phyloP scores from a whole-genome alignment of 2,888 invertebrate genomes.

The Drosophila affinis region DNA sequence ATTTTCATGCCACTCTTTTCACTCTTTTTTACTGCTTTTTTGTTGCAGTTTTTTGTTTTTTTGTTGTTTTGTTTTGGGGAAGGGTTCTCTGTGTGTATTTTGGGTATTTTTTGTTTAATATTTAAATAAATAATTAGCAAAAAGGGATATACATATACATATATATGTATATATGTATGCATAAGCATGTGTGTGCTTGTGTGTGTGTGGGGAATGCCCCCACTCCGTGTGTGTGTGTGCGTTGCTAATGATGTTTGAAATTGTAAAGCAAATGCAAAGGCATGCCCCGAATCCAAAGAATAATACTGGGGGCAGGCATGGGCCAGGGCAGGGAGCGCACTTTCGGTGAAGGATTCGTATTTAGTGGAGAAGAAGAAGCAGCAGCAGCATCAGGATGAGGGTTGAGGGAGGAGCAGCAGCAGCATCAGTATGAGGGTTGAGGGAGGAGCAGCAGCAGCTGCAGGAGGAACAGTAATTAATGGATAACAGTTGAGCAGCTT shows the following conservation, averaged over 20 bases:
- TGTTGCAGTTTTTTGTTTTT: constrained; percentile 55
- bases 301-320: constrained; percentile 1
- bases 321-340: neutral
- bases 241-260: constrained; percentile 82
- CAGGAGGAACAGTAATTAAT: constrained; percentile 14
- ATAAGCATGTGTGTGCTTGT: constrained; percentile 40
- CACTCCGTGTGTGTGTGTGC: constrained; percentile 61
- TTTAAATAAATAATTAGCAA: constrained; percentile 83
- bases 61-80: constrained; percentile 2
- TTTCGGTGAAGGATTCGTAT: neutral
- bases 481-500: constrained; percentile 28
- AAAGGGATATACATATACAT: constrained; percentile 64
- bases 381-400: neutral
- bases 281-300: constrained; percentile 63
- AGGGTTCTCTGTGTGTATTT: constrained; percentile 45
- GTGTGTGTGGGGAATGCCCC: constrained; percentile 27
- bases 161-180: neutral
- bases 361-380: neutral
- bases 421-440: neutral
- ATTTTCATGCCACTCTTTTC: constrained; percentile 63
- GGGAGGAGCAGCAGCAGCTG: neutral
- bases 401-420: neutral
- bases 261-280: constrained; percentile 78
- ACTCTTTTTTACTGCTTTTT: constrained; percentile 50
- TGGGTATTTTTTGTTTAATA: constrained; percentile 81